Conservation (phyloP, 2,113 vertebrate genomes). For the Gymnobelideus leadbeateri region DNA sequence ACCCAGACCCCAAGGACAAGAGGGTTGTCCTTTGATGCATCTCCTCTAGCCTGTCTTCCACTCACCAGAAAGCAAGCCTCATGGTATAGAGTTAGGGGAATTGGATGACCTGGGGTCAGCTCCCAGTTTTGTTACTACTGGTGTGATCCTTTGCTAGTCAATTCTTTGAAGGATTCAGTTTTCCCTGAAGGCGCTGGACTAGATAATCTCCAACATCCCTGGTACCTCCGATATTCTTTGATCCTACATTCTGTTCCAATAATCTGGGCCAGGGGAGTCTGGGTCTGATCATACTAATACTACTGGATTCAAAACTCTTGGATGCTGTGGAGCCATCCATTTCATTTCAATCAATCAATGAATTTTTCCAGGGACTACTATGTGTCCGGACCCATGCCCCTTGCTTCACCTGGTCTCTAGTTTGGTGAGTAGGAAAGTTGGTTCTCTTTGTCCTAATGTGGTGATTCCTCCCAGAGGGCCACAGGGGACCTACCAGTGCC, state of each 20-base stretch:
- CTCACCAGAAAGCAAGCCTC: neutral
- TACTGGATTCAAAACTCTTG: neutral
- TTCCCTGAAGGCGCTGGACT: neutral
- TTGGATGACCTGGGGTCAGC: neutral
- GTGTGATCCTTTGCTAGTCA: neutral
- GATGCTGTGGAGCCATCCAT: neutral
- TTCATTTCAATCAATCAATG: neutral
- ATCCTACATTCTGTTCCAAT: neutral
- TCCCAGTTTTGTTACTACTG: neutral
- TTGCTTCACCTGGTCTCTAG: neutral
- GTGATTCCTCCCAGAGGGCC: neutral
- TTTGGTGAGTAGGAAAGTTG: neutral
- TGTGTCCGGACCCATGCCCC: neutral
- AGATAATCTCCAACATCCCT: neutral
- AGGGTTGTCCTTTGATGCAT: neutral
- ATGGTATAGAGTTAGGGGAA: neutral
- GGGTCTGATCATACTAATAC: neutral
- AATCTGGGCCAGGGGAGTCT: neutral
- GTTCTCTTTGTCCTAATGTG: neutral
- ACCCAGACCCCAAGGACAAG: neutral
- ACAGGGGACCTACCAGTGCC: neutral
- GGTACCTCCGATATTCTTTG: neutral
- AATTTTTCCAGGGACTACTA: neutral
- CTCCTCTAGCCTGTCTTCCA: neutral
- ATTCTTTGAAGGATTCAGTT: neutral